A percentile compares a stretch with the other conserved stretches of the same genome.
These are phyloP conservation scores for Pelecanus crispus DNA, from an alignment of 2,113 vertebrate species.

Conservation along the genomic window DNA sequence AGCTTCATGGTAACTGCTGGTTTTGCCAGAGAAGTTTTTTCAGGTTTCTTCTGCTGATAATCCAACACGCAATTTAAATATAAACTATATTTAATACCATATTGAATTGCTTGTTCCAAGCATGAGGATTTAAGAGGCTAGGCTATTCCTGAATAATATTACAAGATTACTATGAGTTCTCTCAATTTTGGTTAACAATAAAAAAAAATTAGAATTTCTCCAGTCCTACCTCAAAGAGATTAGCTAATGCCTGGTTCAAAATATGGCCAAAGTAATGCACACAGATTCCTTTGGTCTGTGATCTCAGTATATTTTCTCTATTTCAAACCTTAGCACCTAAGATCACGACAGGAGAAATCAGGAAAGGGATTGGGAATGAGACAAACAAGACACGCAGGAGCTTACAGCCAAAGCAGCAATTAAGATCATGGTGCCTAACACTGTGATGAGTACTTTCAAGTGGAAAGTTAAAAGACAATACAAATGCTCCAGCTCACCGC, in stretches of 20 bases:
- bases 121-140: not conserved
- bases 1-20: not conserved
- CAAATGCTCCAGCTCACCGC: not conserved
- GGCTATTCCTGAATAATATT: not conserved
- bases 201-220: not conserved
- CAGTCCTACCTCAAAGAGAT: not conserved
- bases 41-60: not conserved
- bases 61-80: not conserved
- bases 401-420: not conserved
- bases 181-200: not conserved
- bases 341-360: not conserved
- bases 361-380: not conserved
- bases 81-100: not conserved
- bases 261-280: not conserved
- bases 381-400: not conserved
- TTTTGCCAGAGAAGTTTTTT: not conserved
- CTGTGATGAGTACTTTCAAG: not conserved
- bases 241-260: not conserved
- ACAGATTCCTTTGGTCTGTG: not conserved
- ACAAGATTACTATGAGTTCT: not conserved
- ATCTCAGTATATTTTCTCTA: not conserved
- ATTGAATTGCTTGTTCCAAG: not conserved
- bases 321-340: not conserved
- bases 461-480: not conserved
- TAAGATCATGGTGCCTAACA: not conserved